Evolutionary conservation across 1,140 invertebrate species (phyloP), one percentile per base, ranked within the genome.

Genomic region (Aphidius gifuensis): DNA sequence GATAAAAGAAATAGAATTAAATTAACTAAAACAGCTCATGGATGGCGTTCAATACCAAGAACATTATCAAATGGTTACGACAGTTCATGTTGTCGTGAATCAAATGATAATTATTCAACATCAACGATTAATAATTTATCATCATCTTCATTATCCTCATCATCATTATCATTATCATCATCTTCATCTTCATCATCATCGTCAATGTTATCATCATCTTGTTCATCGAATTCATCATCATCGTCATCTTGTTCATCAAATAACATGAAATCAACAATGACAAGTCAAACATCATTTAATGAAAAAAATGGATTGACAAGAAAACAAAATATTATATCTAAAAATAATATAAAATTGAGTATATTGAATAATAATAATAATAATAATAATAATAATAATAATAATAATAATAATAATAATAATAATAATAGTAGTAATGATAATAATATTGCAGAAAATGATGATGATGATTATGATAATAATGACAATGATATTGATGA

Each of bases 1-100:
- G 90, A 92, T 79, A 87, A 89, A 71, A 81, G 90, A 46, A 92
- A 92, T 80, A 86, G 91, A 9, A 90, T 92, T 64, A 86, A 89
- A 65, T 79, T 92, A 68, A 90, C 88, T 55, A 90, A 91, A 71
- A 92, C 90, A 5, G 83, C 88, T 4, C 84, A 86, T 70, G 91
- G 91, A 69, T 92, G 91, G 91, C 85, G 88, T 47, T 90, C 90
- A 23, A 90, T 91, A 79, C 91, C 91, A 62, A 83, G 88, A 59
- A 91, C 90, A 61, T 83, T 84, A 70, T 84, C 86, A 44, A 85
- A 85, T 68, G 74, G 83, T 48, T 82, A 86, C 68, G 71, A 73
- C 65, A 60, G 57, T 9, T 43, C 40, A n/a, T 63, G 48, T 5
- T 58, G 42, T 40, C 45, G 71, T 75, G 46, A 71, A 66, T 48